phyloP scores from a whole-genome alignment of 2,797 vertebrate genomes.

The Poecile montanus region DNA sequence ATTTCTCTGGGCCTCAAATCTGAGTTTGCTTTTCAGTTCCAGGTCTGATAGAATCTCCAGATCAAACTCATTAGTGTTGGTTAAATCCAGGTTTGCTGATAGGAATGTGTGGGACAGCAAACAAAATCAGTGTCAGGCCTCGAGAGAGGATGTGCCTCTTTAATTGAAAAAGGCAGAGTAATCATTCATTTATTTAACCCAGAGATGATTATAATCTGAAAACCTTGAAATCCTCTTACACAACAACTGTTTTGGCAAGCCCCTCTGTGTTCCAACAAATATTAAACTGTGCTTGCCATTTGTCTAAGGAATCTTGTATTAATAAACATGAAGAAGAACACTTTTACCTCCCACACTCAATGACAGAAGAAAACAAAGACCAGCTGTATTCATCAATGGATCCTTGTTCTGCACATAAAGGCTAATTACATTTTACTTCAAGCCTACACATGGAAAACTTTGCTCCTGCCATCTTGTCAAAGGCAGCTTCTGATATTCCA shows the following conservation, averaged over 20 bases:
- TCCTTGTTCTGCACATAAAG: slow-evolving; percentile 88
- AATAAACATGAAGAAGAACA: slow-evolving; percentile 87
- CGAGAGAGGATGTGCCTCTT: slow-evolving; percentile 58
- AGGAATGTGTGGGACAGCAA: slow-evolving; percentile 5
- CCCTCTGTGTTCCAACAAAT: slow-evolving; percentile 77
- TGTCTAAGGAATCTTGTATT: slow-evolving; percentile 84
- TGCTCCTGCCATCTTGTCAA: slow-evolving; percentile 74
- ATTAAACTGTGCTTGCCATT: slow-evolving; percentile 82
- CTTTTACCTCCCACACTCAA: slow-evolving; percentile 85
- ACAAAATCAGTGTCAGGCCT: slow-evolving; percentile 36
- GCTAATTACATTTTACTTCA: slow-evolving; percentile 88
- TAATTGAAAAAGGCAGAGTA: slow-evolving; percentile 67
- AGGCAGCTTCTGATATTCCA: slow-evolving; percentile 72
- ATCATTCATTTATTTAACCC: slow-evolving; percentile 78
- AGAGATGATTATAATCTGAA: slow-evolving; percentile 70
- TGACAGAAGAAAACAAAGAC: slow-evolving; percentile 83
- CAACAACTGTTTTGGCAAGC: slow-evolving; percentile 82
- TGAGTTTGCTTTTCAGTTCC: slow-evolving; percentile 19
- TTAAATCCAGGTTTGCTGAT: slow-evolving; percentile 32
- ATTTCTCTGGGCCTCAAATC: not conserved
- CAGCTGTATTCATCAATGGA: slow-evolving; percentile 89
- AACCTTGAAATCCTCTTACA: slow-evolving; percentile 77
- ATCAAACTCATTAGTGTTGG: not conserved
- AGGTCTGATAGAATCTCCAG: not conserved
- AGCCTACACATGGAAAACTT: slow-evolving; percentile 88